Conservation (phyloP, 2,888 invertebrate species). For the Chelonus formosanus region DNA sequence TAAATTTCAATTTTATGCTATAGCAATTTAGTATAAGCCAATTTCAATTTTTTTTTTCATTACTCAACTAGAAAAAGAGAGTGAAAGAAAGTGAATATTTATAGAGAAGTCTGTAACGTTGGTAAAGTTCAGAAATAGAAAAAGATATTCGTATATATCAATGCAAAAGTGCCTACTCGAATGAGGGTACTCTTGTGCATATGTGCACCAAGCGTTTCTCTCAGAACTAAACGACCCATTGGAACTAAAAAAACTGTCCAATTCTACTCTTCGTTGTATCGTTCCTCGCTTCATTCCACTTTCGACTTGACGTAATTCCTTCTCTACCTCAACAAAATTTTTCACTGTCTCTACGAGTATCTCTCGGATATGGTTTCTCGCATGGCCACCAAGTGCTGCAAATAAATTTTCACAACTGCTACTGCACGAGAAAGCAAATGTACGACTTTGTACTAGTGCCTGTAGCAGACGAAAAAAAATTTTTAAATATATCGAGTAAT, state of each 20-base stretch:
- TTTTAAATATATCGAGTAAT: constrained; percentile 13
- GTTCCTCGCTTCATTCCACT: constrained; percentile 28
- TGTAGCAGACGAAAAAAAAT: constrained; percentile 17
- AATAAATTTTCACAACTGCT: constrained; percentile 31
- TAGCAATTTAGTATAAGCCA: constrained; percentile 13
- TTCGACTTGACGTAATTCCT: constrained; percentile 17
- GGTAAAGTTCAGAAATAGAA: neutral
- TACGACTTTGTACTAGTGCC: constrained; percentile 22
- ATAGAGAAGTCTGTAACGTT: constrained; percentile 3
- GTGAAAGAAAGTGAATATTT: constrained; percentile 28
- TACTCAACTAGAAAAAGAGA: neutral
- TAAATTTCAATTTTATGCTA: constrained; percentile 20
- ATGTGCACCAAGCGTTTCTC: constrained; percentile 27
- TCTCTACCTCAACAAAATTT: constrained; percentile 21
- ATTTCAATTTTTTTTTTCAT: constrained; percentile 32
- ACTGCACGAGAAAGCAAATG: constrained; percentile 11
- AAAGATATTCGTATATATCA: neutral
- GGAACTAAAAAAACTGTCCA: constrained; percentile 30
- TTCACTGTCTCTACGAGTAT: constrained; percentile 22
- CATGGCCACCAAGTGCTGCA: constrained; percentile 26
- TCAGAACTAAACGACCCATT: constrained; percentile 28
- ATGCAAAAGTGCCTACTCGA: constrained; percentile 9
- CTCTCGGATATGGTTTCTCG: neutral
- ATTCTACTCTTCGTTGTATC: constrained; percentile 23
- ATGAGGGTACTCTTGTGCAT: constrained; percentile 30